Evolutionary conservation across 1,140 invertebrate species (phyloP), one percentile per base, ranked within the genome.

Genomic region (Drosophila biarmipes): DNA sequence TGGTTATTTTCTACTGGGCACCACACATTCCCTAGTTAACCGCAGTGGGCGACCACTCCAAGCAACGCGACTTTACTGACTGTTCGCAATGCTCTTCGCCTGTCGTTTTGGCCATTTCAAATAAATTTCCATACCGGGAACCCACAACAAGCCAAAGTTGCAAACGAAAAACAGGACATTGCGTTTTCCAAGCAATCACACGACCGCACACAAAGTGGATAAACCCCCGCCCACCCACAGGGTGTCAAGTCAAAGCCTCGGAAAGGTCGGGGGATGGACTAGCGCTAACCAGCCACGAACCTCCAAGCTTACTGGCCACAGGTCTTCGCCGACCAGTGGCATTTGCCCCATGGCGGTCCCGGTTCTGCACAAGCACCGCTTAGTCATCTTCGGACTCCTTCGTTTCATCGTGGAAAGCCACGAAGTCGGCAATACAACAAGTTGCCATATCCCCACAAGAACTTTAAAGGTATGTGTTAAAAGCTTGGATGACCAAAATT

Each of bases 131-230:
- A 72, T 87, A 79, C 62, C 56, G 72, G 54, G 61, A 78, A 72
- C 68, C 72, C 38, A 62, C 66, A 62, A 73, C 68, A 73, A 75
- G 24, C 68, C 42, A 89, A 61, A 82, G 67, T 82, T 87, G 78
- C 82, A 87, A 89, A 87, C 72, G 84, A 79, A 76, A 80, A 77
- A 79, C 74, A 62, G 82, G 84, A 79, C 82, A 87, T 85, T 87
- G 82, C 78, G 73, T 85, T 85, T 87, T 81, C 73, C 78, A 67
- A 63, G 55, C 46, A 64, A 21, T 56, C 71, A 64, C 64, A 56
- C 61, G 21, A 61, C 52, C 21, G 49, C 42, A 49, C 17, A 51
- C 17, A 4, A 15, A 29, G 8, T 15, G 24, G 46, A 17, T 29
- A 49, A 37, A 62, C 17, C 31, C 15, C 24, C 14, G 14, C 34